Evolutionary conservation across 2,113 vertebrate genomes (phyloP).

Genomic region (Trochalopteron elliotii): DNA sequence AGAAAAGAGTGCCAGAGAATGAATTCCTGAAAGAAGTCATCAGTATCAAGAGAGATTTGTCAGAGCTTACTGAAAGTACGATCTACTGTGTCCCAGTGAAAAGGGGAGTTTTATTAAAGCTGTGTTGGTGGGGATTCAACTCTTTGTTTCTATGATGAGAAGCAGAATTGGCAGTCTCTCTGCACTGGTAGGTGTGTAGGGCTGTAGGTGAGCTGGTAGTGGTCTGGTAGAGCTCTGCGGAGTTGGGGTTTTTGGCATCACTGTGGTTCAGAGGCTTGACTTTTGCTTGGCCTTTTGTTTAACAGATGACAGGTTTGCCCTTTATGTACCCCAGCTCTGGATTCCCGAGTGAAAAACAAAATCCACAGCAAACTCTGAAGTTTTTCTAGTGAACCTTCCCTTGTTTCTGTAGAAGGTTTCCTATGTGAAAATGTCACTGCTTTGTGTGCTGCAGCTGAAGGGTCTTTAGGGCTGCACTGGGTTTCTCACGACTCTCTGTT

Average conservation of each 20-base stretch:
- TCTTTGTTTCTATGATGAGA: background rate
- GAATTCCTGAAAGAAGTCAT: background rate
- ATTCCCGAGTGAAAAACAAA: background rate
- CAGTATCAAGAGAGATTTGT: background rate
- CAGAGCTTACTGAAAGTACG: background rate
- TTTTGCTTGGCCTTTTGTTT: background rate
- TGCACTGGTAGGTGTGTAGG: background rate
- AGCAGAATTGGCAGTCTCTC: background rate
- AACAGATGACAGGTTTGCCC: conserved; percentile 5
- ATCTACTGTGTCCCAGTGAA: background rate
- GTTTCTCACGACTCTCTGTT: background rate
- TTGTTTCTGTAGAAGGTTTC: background rate
- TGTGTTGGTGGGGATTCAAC: too few relatives aligned
- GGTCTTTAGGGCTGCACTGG: background rate
- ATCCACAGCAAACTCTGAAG: background rate
- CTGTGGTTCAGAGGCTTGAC: background rate
- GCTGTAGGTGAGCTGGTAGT: background rate
- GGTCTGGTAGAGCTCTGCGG: background rate
- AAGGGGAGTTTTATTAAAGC: background rate
- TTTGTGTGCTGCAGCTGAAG: background rate
- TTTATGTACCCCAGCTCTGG: background rate
- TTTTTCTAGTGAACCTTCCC: background rate
- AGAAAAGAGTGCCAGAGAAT: background rate
- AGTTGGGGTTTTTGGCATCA: background rate
- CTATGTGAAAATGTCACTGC: background rate